Evolutionary conservation across 2,888 invertebrate species (phyloP), one percentile per base, ranked within the genome.

Genomic region (Bellardia pandia): DNA sequence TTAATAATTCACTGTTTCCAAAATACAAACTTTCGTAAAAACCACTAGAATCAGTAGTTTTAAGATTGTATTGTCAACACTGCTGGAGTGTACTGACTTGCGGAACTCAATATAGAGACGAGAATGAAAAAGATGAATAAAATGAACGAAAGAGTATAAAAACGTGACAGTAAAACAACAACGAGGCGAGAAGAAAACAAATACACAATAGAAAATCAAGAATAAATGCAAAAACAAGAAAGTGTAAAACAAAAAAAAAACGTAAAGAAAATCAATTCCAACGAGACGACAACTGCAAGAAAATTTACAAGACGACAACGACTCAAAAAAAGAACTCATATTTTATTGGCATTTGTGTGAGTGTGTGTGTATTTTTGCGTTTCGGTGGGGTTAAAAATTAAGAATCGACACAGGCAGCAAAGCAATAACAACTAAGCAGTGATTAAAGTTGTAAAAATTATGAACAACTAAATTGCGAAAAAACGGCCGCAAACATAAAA

Each of bases 241-340:
- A 11, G 69, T 45, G 4, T 80, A 75, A 60, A 13, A 48, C 33
- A 40, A 68, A 75, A 82, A 60, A 51, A 71, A 77, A 64, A 33
- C 71, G 74, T 48, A 60, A 60, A 76, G 78, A 86, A 87, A 87
- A 87, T 87, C 87, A 87, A 87, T 87, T 85, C 48, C 37, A 78
- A 74, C 72, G 60, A 79, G 74, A 77, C 74, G 74, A 56, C 23
- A 77, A 85, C 53, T 78, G 78, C 76, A 87, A 62, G 75, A 69
- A 77, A 80, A 71, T 69, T 53, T 75, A 74, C 66, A 74, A 79
- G 42, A 75, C 58, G 74, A 51, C 8, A 48, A 30, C n/a, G 33
- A 78, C 40, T 71, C 51, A 3, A 53, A 37, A n/a, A 83, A 81
- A 69, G 13, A 68, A 37, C 30, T 60, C 51, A 33, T 42, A 23